phyloP scores from a whole-genome alignment of 2,113 vertebrate species.

The Thinocorus orbignyianus region DNA sequence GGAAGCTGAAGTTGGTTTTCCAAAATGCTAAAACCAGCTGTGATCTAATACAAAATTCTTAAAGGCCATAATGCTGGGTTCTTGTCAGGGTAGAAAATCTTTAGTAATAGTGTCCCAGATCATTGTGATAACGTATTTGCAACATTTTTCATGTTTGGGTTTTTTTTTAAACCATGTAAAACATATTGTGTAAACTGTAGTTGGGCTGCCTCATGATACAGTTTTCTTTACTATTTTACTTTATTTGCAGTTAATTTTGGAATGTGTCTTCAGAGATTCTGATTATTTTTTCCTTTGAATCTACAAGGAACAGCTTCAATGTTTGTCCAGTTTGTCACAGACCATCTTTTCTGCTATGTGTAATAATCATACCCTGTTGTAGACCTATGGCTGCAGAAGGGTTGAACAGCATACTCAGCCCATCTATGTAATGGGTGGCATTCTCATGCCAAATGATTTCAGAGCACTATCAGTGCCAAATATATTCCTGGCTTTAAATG shows the following conservation, averaged over 20 bases:
- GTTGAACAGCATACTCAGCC: not conserved
- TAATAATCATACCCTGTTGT: not conserved
- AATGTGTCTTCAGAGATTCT: not conserved
- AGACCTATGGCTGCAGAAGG: not conserved
- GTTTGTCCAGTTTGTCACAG: not conserved
- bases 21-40: slow-evolving; percentile 43
- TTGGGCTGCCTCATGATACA: not conserved
- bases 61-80: not conserved
- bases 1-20: slow-evolving; percentile 53
- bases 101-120: not conserved
- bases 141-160: not conserved
- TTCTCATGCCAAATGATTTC: not conserved
- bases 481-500: slow-evolving; percentile 2
- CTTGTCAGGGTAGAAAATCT: not conserved
- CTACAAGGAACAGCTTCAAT: not conserved
- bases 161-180: not conserved
- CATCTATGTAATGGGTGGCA: not conserved
- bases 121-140: not conserved
- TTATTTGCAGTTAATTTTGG: not conserved
- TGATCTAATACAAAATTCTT: not conserved
- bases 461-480: not conserved
- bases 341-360: not conserved
- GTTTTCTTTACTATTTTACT: not conserved
- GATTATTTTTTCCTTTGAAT: not conserved
- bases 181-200: not conserved